Evolutionary conservation across 2,797 vertebrate species (phyloP).

Genomic region (Buphagus erythrorhynchus): DNA sequence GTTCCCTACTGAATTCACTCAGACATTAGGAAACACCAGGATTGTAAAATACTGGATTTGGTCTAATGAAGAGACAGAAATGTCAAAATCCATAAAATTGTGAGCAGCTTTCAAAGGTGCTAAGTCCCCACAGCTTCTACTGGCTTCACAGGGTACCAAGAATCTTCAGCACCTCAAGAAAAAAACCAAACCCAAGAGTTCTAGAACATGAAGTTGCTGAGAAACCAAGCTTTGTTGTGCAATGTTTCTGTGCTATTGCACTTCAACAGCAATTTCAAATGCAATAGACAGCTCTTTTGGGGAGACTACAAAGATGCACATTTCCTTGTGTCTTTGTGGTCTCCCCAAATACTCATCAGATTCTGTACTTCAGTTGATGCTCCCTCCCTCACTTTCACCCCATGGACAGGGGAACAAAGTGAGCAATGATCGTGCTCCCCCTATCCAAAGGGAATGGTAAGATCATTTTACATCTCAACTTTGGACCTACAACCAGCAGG

Average conservation of each 20-base stretch:
- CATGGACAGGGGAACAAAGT: not conserved
- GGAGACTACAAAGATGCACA: too few species aligned
- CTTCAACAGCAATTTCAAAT: not conserved
- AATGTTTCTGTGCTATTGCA: not conserved
- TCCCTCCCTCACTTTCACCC: not conserved
- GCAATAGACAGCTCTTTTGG: too few species aligned
- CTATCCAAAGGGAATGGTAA: not conserved
- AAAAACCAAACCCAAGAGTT: not conserved
- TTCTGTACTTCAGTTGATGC: not conserved
- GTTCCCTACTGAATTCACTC: not conserved
- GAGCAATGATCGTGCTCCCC: not conserved
- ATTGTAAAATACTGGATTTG: not conserved
- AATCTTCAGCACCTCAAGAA: not conserved
- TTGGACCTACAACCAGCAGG: not conserved
- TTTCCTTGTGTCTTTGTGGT: not conserved
- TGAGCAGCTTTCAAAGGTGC: not conserved
- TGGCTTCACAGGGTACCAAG: not conserved
- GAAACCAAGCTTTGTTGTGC: not conserved
- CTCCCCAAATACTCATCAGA: not conserved
- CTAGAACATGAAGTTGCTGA: rapidly evolving
- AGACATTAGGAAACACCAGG: not conserved
- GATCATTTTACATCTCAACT: not conserved
- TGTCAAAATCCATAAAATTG: not conserved
- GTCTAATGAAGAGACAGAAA: not conserved
- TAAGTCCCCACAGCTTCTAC: not conserved